Conservation (phyloP, 1,140 invertebrate species). For the Harpegnathos saltator region DNA sequence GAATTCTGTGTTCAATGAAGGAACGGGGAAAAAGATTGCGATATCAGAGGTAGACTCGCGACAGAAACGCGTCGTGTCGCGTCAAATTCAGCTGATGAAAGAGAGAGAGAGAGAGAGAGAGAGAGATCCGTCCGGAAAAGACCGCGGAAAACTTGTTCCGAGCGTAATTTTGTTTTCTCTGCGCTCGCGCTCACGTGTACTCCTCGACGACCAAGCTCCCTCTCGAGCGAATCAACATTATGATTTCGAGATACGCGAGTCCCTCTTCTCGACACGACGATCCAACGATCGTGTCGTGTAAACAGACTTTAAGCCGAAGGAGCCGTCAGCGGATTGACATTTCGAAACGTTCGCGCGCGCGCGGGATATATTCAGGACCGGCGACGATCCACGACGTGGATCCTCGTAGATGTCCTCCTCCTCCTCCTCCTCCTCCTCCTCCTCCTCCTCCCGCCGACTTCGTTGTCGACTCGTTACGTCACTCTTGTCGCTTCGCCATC, state of each 20-base stretch:
- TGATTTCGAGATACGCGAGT: slow-evolving; percentile 22
- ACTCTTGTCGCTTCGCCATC: slow-evolving; percentile 76
- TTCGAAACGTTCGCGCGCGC: slow-evolving; percentile 54
- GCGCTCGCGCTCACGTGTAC: neutral
- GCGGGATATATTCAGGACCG: slow-evolving; percentile 35
- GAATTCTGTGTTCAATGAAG: too few species aligned
- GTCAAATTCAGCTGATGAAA: too few species aligned
- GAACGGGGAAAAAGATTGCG: too few species aligned
- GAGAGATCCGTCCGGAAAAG: too few species aligned
- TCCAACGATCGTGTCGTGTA: slow-evolving; percentile 48
- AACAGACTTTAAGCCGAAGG: slow-evolving; percentile 54
- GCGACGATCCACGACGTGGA: slow-evolving; percentile 52
- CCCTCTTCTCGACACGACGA: slow-evolving; percentile 10
- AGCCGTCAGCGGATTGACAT: slow-evolving; percentile 62
- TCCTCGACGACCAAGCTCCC: neutral
- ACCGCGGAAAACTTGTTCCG: neutral
- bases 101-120: too few species aligned
- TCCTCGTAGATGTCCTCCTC: slow-evolving; percentile 30
- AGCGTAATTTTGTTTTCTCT: neutral
- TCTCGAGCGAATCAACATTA: slow-evolving; percentile 28
- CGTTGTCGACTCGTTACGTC: slow-evolving; percentile 79
- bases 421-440: neutral
- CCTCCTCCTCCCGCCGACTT: too few species aligned
- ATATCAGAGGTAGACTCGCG: too few species aligned
- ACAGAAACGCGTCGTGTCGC: too few species aligned